Conservation (phyloP, 1,140 invertebrate species). For the Apis florea region DNA sequence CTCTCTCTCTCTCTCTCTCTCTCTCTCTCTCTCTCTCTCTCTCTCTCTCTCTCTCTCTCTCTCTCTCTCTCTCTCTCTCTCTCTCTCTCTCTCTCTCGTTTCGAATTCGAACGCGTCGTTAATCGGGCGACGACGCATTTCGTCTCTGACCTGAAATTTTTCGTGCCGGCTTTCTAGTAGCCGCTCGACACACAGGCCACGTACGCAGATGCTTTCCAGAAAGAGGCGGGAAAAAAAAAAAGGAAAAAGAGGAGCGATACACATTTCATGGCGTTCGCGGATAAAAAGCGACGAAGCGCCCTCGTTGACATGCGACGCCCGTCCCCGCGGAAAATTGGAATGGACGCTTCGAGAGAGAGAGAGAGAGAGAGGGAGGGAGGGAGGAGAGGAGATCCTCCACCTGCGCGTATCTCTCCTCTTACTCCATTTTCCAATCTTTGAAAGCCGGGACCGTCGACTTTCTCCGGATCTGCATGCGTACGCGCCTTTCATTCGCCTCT, state of each 20-base stretch:
- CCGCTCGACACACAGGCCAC: slow-evolving; percentile 44
- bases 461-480: too few species aligned
- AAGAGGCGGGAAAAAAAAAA: slow-evolving; percentile 2
- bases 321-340: slow-evolving; percentile 44
- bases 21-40: too few species aligned
- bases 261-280: slow-evolving; percentile 28
- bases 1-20: too few species aligned
- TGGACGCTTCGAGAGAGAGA: slow-evolving; percentile 17
- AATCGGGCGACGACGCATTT: background rate
- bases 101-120: background rate
- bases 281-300: background rate
- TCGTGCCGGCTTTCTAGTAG: slow-evolving; percentile 44
- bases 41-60: too few species aligned
- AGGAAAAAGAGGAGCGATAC: background rate
- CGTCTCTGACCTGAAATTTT: slow-evolving; percentile 41
- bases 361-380: too few species aligned
- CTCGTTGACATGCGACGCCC: slow-evolving; percentile 44
- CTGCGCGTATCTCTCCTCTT: background rate
- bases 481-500: too few species aligned
- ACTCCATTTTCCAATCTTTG: background rate
- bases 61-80: too few species aligned
- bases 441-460: too few species aligned
- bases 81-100: too few species aligned
- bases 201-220: slow-evolving; percentile 54
- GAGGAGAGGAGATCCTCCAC: background rate